These are phyloP conservation scores for Anastatus disparis DNA, from an alignment of 1,140 invertebrate genomes.

Conservation along the genomic window DNA sequence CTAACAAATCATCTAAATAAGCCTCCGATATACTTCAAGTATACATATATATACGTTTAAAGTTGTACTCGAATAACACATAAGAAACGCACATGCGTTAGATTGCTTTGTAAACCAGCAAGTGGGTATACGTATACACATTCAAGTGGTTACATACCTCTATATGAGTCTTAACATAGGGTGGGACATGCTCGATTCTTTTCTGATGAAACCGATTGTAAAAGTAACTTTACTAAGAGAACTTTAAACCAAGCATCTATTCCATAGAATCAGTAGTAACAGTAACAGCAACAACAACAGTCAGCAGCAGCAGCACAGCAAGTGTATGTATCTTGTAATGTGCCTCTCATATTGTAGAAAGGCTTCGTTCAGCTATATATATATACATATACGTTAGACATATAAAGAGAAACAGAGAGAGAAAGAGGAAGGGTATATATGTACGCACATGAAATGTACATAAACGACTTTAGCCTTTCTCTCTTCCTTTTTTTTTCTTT, in stretches of 20 bases:
- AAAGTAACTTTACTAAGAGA: no score
- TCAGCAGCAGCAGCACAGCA: constrained; percentile 31
- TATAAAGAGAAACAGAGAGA: constrained; percentile 16
- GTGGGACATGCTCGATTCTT: constrained; percentile 19
- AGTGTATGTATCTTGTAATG: constrained; percentile 54
- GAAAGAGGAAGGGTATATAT: background rate
- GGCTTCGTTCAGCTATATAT: constrained; percentile 41
- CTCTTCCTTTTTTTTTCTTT: no score
- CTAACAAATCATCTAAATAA: no score
- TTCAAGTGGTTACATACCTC: no score
- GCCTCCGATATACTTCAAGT: no score
- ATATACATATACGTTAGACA: no score
- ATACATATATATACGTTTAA: background rate
- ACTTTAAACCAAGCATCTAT: no score
- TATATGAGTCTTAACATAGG: background rate
- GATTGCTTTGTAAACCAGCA: no score
- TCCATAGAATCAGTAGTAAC: no score
- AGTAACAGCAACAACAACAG: no score
- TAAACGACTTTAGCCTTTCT: constrained; percentile 30
- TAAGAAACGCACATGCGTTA: background rate
- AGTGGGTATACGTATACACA: no score
- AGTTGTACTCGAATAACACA: no score
- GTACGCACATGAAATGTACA: constrained; percentile 3
- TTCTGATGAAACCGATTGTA: constrained; percentile 55
- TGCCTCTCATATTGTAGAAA: constrained; percentile 49